phyloP scores from a whole-genome alignment of 2,113 vertebrate species.

The Apaloderma vittatum region DNA sequence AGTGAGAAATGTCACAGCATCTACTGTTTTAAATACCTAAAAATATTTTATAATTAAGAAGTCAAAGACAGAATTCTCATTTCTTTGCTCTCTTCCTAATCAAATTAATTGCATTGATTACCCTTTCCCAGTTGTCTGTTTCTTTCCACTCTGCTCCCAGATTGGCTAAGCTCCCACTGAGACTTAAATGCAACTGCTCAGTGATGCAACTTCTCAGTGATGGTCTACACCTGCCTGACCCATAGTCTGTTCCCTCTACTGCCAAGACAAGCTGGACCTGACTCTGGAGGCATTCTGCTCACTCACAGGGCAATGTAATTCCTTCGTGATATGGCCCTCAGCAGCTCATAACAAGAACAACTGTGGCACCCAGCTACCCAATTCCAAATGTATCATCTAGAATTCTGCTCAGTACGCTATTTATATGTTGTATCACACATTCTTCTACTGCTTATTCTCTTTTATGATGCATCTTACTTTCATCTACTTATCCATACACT shows the following conservation, averaged over 20 bases:
- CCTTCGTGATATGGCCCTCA: accelerated
- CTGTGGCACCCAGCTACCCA: background rate
- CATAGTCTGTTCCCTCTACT: background rate
- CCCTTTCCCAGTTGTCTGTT: background rate
- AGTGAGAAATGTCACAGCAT: background rate
- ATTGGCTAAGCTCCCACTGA: background rate
- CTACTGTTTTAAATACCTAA: background rate
- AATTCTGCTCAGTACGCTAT: background rate
- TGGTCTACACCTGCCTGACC: background rate
- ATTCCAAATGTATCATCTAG: background rate
- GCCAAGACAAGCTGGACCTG: background rate
- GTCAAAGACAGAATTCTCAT: accelerated
- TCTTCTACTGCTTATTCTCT: background rate
- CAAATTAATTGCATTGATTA: background rate
- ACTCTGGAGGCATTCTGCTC: background rate
- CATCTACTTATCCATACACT: background rate
- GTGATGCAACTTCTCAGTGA: accelerated
- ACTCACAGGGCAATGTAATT: background rate
- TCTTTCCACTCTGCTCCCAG: background rate
- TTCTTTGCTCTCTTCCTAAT: background rate
- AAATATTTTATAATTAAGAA: background rate
- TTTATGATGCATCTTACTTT: background rate
- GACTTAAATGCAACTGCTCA: background rate
- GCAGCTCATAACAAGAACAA: background rate
- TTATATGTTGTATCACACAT: background rate